Evolutionary conservation across 2,888 invertebrate species (phyloP).

Genomic region (Phengaris arion): DNA sequence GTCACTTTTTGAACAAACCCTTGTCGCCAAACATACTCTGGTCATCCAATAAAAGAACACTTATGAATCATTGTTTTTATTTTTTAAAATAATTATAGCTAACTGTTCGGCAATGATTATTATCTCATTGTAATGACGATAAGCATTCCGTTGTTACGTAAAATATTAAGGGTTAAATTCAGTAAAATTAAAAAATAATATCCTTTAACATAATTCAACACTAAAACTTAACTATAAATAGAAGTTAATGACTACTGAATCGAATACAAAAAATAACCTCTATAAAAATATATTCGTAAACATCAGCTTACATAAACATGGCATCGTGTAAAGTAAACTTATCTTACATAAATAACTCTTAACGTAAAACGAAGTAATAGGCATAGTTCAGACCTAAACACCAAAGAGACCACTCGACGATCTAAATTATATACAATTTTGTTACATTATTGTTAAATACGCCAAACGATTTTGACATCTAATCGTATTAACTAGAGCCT

Average conservation of each 20-base stretch:
- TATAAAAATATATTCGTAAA: conserved; percentile 77
- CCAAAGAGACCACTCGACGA: conserved; percentile 71
- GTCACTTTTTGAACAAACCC: too few relatives aligned
- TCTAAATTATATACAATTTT: conserved; percentile 70
- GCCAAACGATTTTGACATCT: conserved; percentile 76
- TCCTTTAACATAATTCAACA: conserved; percentile 69
- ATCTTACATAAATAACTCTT: conserved; percentile 49
- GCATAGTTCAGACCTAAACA: conserved; percentile 51
- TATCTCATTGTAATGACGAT: conserved; percentile 74
- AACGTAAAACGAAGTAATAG: conserved; percentile 43
- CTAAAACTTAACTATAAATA: conserved; percentile 72
- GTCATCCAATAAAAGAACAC: conserved; percentile 50
- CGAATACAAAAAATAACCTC: conserved; percentile 74
- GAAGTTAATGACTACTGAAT: conserved; percentile 64
- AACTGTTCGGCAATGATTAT: conserved; percentile 79
- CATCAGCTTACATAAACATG: conserved; percentile 74
- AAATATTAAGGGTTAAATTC: conserved; percentile 66
- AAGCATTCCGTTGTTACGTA: conserved; percentile 77
- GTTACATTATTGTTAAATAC: conserved; percentile 52
- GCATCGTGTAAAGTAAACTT: conserved; percentile 63
- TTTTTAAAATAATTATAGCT: conserved; percentile 81
- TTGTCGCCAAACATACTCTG: background rate
- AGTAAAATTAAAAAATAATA: conserved; percentile 58
- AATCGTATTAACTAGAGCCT: conserved; percentile 64
- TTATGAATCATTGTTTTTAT: conserved; percentile 77